Base-by-base conservation (phyloP, 2,797 vertebrate species). In the Trichosurus vulpecula region DNA sequence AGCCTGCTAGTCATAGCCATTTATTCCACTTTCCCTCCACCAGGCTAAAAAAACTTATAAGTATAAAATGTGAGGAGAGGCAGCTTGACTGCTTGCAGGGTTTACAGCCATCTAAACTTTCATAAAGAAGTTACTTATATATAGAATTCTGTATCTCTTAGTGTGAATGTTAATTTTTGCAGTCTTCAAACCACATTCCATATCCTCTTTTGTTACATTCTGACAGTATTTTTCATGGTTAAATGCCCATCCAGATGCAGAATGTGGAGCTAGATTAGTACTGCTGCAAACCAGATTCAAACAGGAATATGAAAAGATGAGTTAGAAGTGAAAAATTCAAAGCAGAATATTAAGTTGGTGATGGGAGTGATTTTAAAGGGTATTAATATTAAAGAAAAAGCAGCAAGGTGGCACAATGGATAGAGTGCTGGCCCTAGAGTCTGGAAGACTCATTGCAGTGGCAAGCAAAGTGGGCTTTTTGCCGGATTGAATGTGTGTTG, bases 281-380 rank as follows among this genome's bases (percentile, higher is more conserved):
- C 4, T 55, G 47, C 95, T 95, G 52, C 58, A 95, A 56, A 6
- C 91, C 54, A 92, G 81, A 47, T 93, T 91, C 41, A 95, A 93
- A 81, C 4, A 90, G 56, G 55, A 96, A 95, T 90, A 92, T 95
- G 52, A 92, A 97, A 94, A 94, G n/a, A 22, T 12, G 74, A 54
- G n/a, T 55, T 90, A 13, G 31, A 57, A 95, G 0, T 91, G 52
- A 66, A 31, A 89, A 93, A 35, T 30, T 92, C 87, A 92, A 93
- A 89, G 19, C 52, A 94, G 74, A 56, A 41, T 56, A 95, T 31
- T 57, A 96, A 94, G 89, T 91, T 19, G 30, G 41, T 51, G n/a
- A 89, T 12, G 27, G 27, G 41, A 89, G 6, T 22, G 27, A 89
- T 89, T 41, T 41, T 25, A 89, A 61, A 61, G 31, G 61, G 35